Evolutionary conservation across 2,888 invertebrate genomes (phyloP).

Genomic region (Ametastegia equiseti): DNA sequence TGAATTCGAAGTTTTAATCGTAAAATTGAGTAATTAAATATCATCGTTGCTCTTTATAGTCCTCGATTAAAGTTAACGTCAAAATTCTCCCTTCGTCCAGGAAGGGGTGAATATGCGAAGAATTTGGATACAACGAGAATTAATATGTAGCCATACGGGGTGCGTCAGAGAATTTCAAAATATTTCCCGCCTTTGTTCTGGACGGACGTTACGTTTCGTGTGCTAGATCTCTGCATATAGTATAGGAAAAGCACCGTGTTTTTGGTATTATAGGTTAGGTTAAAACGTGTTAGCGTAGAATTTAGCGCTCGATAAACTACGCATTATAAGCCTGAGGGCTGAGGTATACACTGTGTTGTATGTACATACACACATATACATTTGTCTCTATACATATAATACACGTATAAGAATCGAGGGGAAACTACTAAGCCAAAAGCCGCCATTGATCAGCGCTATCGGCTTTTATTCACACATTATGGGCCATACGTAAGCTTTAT

Average conservation of each 20-base stretch:
- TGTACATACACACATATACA: too few species aligned
- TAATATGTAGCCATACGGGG: too few species aligned
- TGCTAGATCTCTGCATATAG: too few species aligned
- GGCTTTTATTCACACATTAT: slow-evolving; percentile 61
- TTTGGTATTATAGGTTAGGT: background rate
- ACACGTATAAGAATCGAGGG: background rate
- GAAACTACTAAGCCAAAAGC: slow-evolving; percentile 48
- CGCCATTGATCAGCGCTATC: slow-evolving; percentile 62
- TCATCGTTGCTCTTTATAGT: background rate
- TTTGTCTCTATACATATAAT: background rate
- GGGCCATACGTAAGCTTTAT: slow-evolving; percentile 72
- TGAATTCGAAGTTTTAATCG: background rate
- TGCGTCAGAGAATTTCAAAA: too few species aligned
- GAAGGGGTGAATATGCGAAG: background rate
- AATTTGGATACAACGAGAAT: background rate
- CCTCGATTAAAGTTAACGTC: too few species aligned
- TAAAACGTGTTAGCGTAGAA: slow-evolving; percentile 9
- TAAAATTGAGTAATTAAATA: background rate
- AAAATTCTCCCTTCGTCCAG: too few species aligned
- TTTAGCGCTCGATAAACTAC: slow-evolving; percentile 17
- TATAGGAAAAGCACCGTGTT: too few species aligned
- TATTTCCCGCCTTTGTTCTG: too few species aligned
- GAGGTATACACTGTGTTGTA: slow-evolving; percentile 18
- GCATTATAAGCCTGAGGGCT: slow-evolving; percentile 8
- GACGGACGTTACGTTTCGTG: too few species aligned